Conservation (phyloP, 2,888 invertebrate species). For the Diaprepes abbreviatus region DNA sequence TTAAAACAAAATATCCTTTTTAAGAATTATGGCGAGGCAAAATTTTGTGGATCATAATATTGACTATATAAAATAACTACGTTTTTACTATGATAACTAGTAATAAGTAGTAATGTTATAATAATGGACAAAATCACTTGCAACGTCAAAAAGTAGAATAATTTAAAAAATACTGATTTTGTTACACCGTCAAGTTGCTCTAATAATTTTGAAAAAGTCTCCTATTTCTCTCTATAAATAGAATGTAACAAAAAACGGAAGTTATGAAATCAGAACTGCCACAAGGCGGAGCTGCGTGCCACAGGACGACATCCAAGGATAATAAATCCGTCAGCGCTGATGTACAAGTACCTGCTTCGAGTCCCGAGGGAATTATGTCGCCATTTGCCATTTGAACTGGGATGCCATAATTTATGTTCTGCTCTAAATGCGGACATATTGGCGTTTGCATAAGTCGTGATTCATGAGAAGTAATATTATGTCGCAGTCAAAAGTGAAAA, state of each 20-base stretch:
- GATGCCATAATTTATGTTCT: slow-evolving; percentile 20
- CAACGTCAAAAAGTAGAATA: too few species aligned
- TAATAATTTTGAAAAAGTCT: too few species aligned
- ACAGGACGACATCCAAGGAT: slow-evolving; percentile 22
- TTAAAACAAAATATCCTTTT: too few species aligned
- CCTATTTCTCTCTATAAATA: too few species aligned
- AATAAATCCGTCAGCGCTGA: slow-evolving; percentile 39
- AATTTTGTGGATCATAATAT: too few species aligned
- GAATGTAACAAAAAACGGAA: background rate
- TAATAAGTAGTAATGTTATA: too few species aligned
- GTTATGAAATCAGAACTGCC: slow-evolving; percentile 1
- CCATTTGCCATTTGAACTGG: slow-evolving; percentile 35
- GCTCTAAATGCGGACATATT: slow-evolving; percentile 16
- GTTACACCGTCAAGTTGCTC: too few species aligned
- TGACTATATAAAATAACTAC: too few species aligned
- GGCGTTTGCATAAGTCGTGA: slow-evolving; percentile 27
- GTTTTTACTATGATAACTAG: too few species aligned
- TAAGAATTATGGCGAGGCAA: too few species aligned
- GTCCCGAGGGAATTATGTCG: slow-evolving; percentile 36
- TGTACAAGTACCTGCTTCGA: slow-evolving; percentile 14
- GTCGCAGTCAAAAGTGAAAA: background rate
- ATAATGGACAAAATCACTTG: too few species aligned
- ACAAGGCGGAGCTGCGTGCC: background rate
- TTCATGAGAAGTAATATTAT: slow-evolving; percentile 11
- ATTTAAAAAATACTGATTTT: too few species aligned